phyloP scores from a whole-genome alignment of 2,797 vertebrate species.

The Falco berigora region DNA sequence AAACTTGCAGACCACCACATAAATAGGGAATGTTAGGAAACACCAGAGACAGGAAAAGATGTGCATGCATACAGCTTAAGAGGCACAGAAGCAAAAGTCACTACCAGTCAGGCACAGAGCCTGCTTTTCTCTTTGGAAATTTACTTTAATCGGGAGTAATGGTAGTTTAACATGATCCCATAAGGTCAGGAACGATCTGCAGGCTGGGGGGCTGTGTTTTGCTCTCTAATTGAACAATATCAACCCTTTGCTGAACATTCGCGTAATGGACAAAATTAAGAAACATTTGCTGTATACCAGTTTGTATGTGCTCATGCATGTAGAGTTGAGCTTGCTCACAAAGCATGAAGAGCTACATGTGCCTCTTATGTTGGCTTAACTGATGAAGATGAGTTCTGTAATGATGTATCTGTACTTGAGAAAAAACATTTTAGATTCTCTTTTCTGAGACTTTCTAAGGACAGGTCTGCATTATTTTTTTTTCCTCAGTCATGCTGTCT shows the following conservation, averaged over 20 bases:
- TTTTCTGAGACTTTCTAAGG: not conserved
- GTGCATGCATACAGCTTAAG: not conserved
- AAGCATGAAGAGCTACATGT: not conserved
- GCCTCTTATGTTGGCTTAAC: not conserved
- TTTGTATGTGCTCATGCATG: not conserved
- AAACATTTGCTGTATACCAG: not conserved
- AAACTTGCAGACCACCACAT: not conserved
- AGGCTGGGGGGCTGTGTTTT: not conserved
- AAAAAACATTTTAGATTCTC: not conserved
- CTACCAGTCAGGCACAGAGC: not conserved
- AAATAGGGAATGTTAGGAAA: not conserved
- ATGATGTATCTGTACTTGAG: not conserved
- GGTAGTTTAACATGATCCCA: not conserved
- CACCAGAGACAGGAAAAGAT: not conserved
- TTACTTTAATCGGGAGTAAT: not conserved
- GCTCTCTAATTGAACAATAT: not conserved
- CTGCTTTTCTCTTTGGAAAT: not conserved
- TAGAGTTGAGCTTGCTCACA: not conserved
- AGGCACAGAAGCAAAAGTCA: not conserved
- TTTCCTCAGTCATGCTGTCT: not conserved
- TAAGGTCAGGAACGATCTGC: not conserved
- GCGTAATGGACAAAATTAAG: not conserved
- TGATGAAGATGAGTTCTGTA: not conserved
- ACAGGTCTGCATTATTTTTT: not conserved
- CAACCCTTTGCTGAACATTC: not conserved